A percentile compares a stretch with the other conserved stretches of the same genome.
phyloP scores from a whole-genome alignment of 2,888 invertebrate species.

The Horisme vitalbata region DNA sequence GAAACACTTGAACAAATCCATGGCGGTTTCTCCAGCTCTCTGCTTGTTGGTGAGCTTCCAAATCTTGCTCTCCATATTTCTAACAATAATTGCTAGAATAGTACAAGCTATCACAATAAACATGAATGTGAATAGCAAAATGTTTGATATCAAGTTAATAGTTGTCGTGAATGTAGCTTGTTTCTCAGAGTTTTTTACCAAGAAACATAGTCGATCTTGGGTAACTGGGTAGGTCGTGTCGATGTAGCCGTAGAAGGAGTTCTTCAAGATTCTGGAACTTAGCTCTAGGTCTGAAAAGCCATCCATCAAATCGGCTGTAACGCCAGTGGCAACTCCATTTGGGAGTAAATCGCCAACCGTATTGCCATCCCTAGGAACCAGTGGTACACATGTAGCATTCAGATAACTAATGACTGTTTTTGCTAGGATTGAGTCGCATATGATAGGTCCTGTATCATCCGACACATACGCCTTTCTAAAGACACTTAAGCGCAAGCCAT shows the following conservation, averaged over 20 bases:
- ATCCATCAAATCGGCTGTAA: slow-evolving; percentile 69
- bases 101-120: slow-evolving; percentile 52
- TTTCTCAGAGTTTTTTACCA: slow-evolving; percentile 75
- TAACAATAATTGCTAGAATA: slow-evolving; percentile 48
- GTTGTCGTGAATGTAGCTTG: slow-evolving; percentile 75
- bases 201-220: slow-evolving; percentile 81
- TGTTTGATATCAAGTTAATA: slow-evolving; percentile 57
- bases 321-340: slow-evolving; percentile 73
- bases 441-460: slow-evolving; percentile 53
- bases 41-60: slow-evolving; percentile 46
- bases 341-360: slow-evolving; percentile 69
- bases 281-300: slow-evolving; percentile 80
- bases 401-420: slow-evolving; percentile 55
- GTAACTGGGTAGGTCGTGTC: slow-evolving; percentile 78
- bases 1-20: slow-evolving; percentile 69
- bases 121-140: slow-evolving; percentile 54
- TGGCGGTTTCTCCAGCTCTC: slow-evolving; percentile 45
- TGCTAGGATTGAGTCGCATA: slow-evolving; percentile 59
- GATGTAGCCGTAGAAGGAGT: slow-evolving; percentile 71
- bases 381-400: slow-evolving; percentile 66
- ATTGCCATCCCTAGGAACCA: slow-evolving; percentile 63
- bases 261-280: slow-evolving; percentile 78
- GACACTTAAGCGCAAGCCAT: slow-evolving; percentile 60
- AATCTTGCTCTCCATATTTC: slow-evolving; percentile 54
- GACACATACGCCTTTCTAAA: slow-evolving; percentile 60